phyloP scores from a whole-genome alignment of 2,113 vertebrate genomes.

The Synodontis membranacea region DNA sequence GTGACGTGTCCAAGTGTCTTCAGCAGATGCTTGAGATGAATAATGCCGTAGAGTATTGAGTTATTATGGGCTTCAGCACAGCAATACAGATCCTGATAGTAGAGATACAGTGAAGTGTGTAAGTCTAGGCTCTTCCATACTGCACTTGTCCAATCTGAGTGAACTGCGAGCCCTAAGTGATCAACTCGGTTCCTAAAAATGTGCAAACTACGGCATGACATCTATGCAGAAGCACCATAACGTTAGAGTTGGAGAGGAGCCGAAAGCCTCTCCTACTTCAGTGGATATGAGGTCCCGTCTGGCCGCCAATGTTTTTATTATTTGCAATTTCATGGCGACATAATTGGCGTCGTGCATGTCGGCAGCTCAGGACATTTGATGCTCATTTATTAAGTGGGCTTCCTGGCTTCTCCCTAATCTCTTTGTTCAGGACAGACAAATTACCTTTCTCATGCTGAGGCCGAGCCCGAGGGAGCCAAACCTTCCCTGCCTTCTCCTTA shows the following conservation, averaged over 20 bases:
- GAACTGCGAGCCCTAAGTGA: neutral
- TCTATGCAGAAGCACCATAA: neutral
- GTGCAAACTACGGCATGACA: neutral
- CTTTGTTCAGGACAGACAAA: conserved; percentile 99
- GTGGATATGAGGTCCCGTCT: conserved; percentile 53
- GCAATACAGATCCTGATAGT: neutral
- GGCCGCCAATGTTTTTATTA: conserved; percentile 66
- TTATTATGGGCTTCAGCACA: conserved; percentile 18
- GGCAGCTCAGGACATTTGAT: conserved; percentile 84
- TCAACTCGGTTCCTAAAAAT: neutral
- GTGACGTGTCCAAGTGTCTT: conserved; percentile 36
- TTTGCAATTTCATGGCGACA: conserved; percentile 69
- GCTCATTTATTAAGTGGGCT: conserved; percentile 97
- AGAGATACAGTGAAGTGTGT: neutral
- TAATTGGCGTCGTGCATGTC: conserved; percentile 88
- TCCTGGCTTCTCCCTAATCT: conserved; percentile 88
- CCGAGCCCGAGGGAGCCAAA: conserved; percentile 90
- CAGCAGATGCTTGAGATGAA: conserved; percentile 48
- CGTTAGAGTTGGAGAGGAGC: conserved; percentile 46
- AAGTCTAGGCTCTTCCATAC: neutral
- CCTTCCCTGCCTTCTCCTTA: conserved; percentile 94
- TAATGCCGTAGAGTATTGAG: conserved; percentile 27
- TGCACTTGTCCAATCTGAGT: neutral
- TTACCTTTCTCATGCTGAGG: conserved; percentile 96
- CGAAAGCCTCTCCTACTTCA: conserved; percentile 50